Base-by-base conservation (phyloP, 2,113 vertebrate species). In the Dicaeum eximium region DNA sequence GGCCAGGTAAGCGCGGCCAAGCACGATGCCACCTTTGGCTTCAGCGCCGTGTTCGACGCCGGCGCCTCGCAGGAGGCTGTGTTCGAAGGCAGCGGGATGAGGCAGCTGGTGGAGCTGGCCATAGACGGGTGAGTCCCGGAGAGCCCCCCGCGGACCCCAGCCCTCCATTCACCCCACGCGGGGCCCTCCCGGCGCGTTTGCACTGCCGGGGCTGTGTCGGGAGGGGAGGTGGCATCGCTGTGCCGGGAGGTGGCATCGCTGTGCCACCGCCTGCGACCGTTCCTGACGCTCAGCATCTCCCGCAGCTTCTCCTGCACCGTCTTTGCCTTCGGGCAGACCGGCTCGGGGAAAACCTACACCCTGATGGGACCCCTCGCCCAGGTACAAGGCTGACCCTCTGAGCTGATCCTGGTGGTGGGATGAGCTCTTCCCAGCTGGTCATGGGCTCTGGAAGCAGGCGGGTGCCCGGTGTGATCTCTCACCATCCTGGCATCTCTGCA, bases 291-390 rank as follows among this genome's bases (percentile, higher is more conserved):
- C 93, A 31, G 69, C 92, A 31, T 38, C 65, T 93, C 37, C 87
- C 47, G 1, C 96, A 98, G 98, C 57, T 98, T 97, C 93, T 97
- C 98, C 79, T 98, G 98, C 93, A 98, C 98, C 0, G 91, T 98
- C 80, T 98, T 98, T 90, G 98, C 98, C 58, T 98, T 98, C 18
- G 98, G 98, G 38, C 98, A 98, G 95, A 98, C 98, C 0, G 98
- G 98, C 65, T 98, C 98, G 0, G 98, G 98, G 30, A 98, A 98
- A 86, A 98, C 98, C 57, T 98, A 98, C 92, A 98, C 98, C 12
- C 89, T 98, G 54, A 98, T 97, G 15, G 98, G 98, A 31, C 98
- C 98, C 15, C 95, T 97, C 14, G 35, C 94, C 9, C 97, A 98
- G 98, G 98, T 98, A 94, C 30, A 21, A 33, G 10, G 2, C 28